These are phyloP conservation scores for Chelonus insularis DNA, from an alignment of 1,140 invertebrate species.

Conservation along the genomic window DNA sequence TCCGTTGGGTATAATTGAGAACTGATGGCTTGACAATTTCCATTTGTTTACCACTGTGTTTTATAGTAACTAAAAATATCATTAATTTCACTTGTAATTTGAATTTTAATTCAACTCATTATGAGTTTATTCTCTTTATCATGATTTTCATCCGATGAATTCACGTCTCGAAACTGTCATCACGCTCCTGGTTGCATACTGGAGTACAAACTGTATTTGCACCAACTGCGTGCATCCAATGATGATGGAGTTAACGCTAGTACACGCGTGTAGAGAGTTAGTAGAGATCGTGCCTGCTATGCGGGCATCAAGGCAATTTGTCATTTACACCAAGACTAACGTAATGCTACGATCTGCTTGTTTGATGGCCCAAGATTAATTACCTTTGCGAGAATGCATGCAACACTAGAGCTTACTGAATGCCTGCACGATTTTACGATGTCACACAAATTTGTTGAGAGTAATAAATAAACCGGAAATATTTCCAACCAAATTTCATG, in stretches of 20 bases:
- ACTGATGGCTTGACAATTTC: background rate
- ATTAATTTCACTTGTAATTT: too few species aligned
- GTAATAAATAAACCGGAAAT: background rate
- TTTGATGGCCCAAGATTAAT: constrained; percentile 51
- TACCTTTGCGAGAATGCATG: constrained; percentile 37
- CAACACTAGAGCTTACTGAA: too few species aligned
- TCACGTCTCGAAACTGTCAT: constrained; percentile 1
- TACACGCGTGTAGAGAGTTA: background rate
- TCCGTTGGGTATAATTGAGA: background rate
- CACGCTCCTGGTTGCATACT: background rate
- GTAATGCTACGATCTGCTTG: constrained; percentile 26
- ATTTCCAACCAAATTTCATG: background rate
- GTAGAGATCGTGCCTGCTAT: constrained; percentile 6
- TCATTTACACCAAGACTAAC: constrained; percentile 37
- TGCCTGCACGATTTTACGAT: constrained; percentile 1
- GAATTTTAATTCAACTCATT: too few species aligned
- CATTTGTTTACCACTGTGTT: background rate
- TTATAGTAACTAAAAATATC: too few species aligned
- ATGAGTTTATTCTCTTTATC: too few species aligned
- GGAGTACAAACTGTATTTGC: constrained; percentile 14
- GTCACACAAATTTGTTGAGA: constrained; percentile 8
- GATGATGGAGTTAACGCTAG: constrained; percentile 11
- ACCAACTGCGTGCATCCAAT: constrained; percentile 20
- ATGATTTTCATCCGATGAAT: background rate
- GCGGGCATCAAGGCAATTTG: constrained; percentile 44